Percentiles rank a stretch among this genome's conserved stretches.
Conservation (phyloP, 2,113 vertebrate species). For the Hyperopisus bebe region DNA sequence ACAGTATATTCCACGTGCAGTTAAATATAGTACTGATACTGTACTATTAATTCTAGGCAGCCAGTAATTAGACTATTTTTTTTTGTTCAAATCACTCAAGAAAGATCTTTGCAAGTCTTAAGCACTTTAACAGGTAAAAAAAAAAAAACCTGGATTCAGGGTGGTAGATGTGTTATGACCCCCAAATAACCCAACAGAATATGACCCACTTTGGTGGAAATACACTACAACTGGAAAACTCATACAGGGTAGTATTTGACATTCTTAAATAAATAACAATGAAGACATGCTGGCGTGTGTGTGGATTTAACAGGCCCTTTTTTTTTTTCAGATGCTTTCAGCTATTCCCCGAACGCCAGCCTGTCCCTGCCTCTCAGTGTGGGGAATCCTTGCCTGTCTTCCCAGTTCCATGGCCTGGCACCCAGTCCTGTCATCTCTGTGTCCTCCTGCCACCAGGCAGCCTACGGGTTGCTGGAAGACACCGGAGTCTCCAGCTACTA, state of each 20-base stretch:
- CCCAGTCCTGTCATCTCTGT: conserved; percentile 74
- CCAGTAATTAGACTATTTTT: not conserved
- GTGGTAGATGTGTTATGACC: not conserved
- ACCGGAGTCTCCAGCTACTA: conserved; percentile 70
- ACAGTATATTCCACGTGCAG: not conserved
- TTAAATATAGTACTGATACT: not conserved
- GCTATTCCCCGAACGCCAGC: conserved; percentile 74
- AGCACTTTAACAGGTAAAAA: not conserved
- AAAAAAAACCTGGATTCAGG: not conserved
- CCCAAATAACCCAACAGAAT: not conserved
- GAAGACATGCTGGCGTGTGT: not conserved
- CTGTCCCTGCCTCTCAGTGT: conserved; percentile 75
- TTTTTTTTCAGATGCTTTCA: conserved; percentile 80
- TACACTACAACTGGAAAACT: not conserved
- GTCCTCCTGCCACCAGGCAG: conserved; percentile 69
- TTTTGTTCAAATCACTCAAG: not conserved
- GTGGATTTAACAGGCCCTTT: not conserved
- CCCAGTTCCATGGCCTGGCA: conserved; percentile 82
- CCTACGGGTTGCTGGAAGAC: conserved; percentile 71
- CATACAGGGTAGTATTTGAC: not conserved
- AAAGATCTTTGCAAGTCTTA: not conserved
- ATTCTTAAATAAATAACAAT: not conserved
- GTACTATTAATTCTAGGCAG: too few species aligned
- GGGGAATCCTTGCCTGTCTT: conserved; percentile 73
- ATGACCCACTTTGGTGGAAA: not conserved